A percentile compares a stretch with the other conserved stretches of the same genome.
phyloP scores from a whole-genome alignment of 2,113 vertebrate genomes.

The Elanoides forficatus region DNA sequence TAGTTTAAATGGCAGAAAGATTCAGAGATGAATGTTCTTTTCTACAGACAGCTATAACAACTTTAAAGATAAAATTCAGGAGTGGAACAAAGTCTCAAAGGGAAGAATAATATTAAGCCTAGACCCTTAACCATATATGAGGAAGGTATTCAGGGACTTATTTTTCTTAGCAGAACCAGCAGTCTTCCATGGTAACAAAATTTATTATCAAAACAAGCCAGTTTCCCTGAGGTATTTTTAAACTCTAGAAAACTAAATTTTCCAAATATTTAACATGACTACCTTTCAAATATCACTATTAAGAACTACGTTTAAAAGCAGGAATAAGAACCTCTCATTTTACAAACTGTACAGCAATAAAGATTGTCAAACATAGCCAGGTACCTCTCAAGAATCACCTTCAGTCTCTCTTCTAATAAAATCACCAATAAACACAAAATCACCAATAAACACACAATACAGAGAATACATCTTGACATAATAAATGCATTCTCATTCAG shows the following conservation, averaged over 20 bases:
- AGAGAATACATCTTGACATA: neutral
- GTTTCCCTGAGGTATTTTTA: neutral
- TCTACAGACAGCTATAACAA: neutral
- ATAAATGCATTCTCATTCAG: neutral
- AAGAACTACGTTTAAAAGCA: neutral
- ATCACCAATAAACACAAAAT: neutral
- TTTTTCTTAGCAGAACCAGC: neutral
- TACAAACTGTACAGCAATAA: neutral
- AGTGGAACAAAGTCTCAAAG: neutral
- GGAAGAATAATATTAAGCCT: neutral
- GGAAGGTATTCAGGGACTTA: neutral
- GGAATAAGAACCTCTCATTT: neutral
- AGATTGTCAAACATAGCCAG: neutral
- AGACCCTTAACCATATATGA: neutral
- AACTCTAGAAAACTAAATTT: neutral
- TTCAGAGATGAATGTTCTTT: neutral
- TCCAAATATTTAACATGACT: neutral
- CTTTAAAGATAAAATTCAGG: neutral
- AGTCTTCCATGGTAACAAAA: neutral
- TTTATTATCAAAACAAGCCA: neutral
- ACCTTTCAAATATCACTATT: neutral
- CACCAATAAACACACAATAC: neutral
- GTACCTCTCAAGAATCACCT: neutral
- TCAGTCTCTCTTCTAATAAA: neutral
- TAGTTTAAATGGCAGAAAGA: neutral